These are phyloP conservation scores for Achroia grisella DNA, from an alignment of 1,140 invertebrate genomes.

Conservation along the genomic window DNA sequence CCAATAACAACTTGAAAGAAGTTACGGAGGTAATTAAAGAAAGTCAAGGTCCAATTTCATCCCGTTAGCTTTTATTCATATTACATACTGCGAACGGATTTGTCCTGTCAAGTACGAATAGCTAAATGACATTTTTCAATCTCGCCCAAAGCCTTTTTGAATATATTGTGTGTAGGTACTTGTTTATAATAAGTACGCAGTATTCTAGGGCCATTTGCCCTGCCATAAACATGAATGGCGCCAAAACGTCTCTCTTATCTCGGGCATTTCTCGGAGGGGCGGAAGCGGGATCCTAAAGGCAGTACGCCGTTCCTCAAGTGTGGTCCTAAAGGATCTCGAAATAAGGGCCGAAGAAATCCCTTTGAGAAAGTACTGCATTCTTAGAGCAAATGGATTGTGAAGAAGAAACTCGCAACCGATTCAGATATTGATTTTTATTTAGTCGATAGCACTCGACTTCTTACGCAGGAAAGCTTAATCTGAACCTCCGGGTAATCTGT, in stretches of 20 bases:
- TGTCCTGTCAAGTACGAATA: not conserved
- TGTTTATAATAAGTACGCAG: conserved; percentile 67
- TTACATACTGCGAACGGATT: not conserved
- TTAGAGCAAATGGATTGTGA: conserved; percentile 67
- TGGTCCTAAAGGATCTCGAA: conserved; percentile 63
- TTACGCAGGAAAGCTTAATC: conserved; percentile 13
- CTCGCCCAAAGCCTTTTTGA: conserved; percentile 27
- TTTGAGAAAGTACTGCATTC: conserved; percentile 57
- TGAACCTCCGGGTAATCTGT: conserved; percentile 16
- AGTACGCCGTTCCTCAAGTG: conserved; percentile 53
- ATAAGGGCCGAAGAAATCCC: conserved; percentile 53
- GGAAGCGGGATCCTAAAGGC: conserved; percentile 59
- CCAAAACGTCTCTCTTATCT: conserved; percentile 70
- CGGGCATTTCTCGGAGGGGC: conserved; percentile 64
- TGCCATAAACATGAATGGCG: conserved; percentile 69
- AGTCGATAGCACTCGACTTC: conserved; percentile 36
- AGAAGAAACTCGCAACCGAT: conserved; percentile 56
- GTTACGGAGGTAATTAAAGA: conserved; percentile 1
- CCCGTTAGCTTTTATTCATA: conserved; percentile 11
- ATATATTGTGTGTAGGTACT: conserved; percentile 52
- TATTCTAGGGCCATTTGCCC: conserved; percentile 66
- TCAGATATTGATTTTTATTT: conserved; percentile 69
- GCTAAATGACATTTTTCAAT: conserved; percentile 28
- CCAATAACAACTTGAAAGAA: conserved; percentile 2
- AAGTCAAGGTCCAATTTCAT: not conserved